Base-by-base conservation (phyloP, 2,113 vertebrate genomes). In the Pitta sordida region DNA sequence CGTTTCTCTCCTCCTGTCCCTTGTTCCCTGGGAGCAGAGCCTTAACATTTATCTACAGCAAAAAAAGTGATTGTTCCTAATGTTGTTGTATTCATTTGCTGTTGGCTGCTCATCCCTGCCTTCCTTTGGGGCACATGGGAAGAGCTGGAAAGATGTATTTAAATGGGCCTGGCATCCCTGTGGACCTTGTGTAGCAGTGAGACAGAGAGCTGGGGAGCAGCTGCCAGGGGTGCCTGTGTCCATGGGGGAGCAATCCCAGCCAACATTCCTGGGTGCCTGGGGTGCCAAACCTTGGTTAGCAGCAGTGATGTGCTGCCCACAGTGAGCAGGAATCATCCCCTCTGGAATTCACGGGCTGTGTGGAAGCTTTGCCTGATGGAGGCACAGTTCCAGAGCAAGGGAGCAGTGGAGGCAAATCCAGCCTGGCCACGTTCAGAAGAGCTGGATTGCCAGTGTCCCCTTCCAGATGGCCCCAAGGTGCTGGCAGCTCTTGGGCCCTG, bases 1-100 rank as follows among this genome's bases (percentile, higher is more conserved):
- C 2, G 2, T 64, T 64, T 1, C 21, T 23, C 41, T 23, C 3
- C 0, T 22, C 13, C n/a, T n/a, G n/a, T n/a, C n/a, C n/a, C n/a
- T n/a, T n/a, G n/a, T n/a, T n/a, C n/a, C n/a, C n/a, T n/a, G n/a
- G n/a, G n/a, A n/a, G n/a, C n/a, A n/a, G n/a, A n/a, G n/a, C 21
- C 16, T 65, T 56, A 22, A 48, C 79, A 73, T 77, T 83, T 39
- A 83, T 46, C 46, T 77, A 0, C 15, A 75, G 63, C 27, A 59
- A 49, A 74, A n/a, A 73, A 36, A 51, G 9, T 22, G 22, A 49
- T 49, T 1, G 3, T 20, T 91, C 36, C 39, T 70, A n/a, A 62
- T 2, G 9, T 24, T 60, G 51, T 27, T 62, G 32, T 34, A 13
- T 90, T 76, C 15, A 51, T 85, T 76, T 76, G 24, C 19, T 88